Evolutionary conservation across 1,140 invertebrate genomes (phyloP), one percentile per base, ranked within the genome.

Genomic region (Brachystomella parvula): DNA sequence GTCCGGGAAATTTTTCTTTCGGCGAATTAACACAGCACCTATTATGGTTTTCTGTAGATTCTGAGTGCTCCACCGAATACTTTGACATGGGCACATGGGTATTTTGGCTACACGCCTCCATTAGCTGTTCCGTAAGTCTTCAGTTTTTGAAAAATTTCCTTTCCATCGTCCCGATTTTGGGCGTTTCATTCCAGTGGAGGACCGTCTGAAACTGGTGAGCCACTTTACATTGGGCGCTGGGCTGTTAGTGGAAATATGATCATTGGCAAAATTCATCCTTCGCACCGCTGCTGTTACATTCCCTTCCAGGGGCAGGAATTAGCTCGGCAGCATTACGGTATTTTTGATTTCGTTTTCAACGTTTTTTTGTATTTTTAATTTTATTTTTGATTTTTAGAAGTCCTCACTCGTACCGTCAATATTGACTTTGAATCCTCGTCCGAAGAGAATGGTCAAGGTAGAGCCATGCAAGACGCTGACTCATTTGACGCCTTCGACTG

Each of bases 241-340:
- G 19, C 24, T 12, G 3, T 31, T 26, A 24, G 24, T 3, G 58
- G 32, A n/a, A 60, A 6, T 9, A 12, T 15, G 6, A 31, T 60
- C 28, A 24, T 31, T 15, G 58, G 58, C 6, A 60, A 60, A 60
- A 60, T 60, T 31, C 58, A 60, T 30, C 58, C 58, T 9, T 28
- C 17, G 17, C 58, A 60, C 32, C 24, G 58, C 24, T 60, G 58
- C 30, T 60, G 58, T 60, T 60, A 29, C 24, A 60, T 60, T 60
- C 3, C 17, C 15, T 12, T 29, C 19, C 12, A 60, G 19, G 58
- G 58, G 15, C 24, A 33, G 17, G 58, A 60, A 24, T 19, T 60
- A 9, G 24, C 24, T n/a, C 15, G 19, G 6, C 15, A 12, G 19
- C 6, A 30, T 17, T 60, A 60, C 30, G 39, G n/a, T 15, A 47